Evolutionary conservation across 2,797 vertebrate species (phyloP).

Genomic region (Gallinago nigripennis): DNA sequence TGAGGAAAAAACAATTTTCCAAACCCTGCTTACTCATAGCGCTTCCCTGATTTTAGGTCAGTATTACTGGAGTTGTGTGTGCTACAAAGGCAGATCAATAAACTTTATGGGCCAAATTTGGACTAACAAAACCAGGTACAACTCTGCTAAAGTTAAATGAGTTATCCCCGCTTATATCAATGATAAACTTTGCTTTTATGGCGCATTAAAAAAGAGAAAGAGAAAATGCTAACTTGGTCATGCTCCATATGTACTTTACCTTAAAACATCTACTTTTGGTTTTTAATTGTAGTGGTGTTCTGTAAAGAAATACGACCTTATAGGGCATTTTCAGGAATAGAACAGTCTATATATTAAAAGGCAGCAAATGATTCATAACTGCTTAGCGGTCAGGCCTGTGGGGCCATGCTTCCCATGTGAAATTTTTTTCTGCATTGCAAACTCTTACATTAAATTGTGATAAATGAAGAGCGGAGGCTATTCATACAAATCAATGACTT

Average conservation of each 20-base stretch:
- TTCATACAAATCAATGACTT: slow-evolving; percentile 99
- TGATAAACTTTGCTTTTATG: background rate
- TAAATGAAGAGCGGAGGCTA: slow-evolving; percentile 99
- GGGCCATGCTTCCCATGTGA: slow-evolving; percentile 81
- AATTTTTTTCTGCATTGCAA: slow-evolving; percentile 94
- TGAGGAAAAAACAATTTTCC: background rate
- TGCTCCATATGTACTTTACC: slow-evolving; percentile 26
- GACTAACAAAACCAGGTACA: background rate
- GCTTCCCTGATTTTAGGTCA: background rate
- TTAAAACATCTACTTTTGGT: slow-evolving; percentile 65
- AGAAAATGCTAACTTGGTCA: background rate
- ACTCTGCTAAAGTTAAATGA: slow-evolving; percentile 2
- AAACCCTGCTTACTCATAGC: background rate
- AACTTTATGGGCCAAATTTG: slow-evolving; percentile 17
- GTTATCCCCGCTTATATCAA: background rate
- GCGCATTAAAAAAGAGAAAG: background rate
- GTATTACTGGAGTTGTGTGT: slow-evolving; percentile 17
- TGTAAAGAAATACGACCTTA: slow-evolving; percentile 80
- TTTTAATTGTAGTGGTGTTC: slow-evolving; percentile 79
- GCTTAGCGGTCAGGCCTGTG: slow-evolving; percentile 80
- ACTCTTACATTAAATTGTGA: slow-evolving; percentile 99
- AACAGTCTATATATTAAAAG: slow-evolving; percentile 89
- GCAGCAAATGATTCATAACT: slow-evolving; percentile 94
- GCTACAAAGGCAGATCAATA: slow-evolving; percentile 65
- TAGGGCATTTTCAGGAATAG: slow-evolving; percentile 85